These are phyloP conservation scores for Vidua chalybeata DNA, from an alignment of 2,113 vertebrate species.

Conservation along the genomic window DNA sequence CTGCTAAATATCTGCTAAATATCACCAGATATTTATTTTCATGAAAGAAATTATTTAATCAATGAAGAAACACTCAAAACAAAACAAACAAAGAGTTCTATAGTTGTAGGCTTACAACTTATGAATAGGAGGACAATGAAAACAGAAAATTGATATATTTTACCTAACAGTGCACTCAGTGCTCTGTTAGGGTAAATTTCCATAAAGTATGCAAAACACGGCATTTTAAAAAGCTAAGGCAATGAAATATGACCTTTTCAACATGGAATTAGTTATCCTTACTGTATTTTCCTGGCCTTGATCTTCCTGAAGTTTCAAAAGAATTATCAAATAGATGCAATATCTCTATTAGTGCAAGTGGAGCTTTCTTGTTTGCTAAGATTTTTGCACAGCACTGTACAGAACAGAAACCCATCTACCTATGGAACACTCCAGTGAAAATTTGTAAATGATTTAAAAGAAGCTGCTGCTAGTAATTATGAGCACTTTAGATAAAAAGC, in stretches of 20 bases:
- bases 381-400: not conserved
- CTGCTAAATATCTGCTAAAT: too few species aligned
- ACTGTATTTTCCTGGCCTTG: not conserved
- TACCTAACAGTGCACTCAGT: not conserved
- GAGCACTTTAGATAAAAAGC: not conserved
- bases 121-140: not conserved
- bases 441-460: not conserved
- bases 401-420: not conserved
- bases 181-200: not conserved
- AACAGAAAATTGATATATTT: not conserved
- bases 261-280: not conserved
- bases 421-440: not conserved
- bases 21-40: not conserved
- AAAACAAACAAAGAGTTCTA: not conserved
- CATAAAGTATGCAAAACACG: not conserved
- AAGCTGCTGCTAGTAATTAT: not conserved
- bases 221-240: not conserved
- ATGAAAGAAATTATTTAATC: not conserved
- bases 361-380: not conserved
- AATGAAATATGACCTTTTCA: not conserved
- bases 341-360: not conserved
- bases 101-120: not conserved
- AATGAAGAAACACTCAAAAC: not conserved
- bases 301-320: not conserved
- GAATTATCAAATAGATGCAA: not conserved